Base-by-base conservation (phyloP, 35 echinoderm and acorn worm species). In the Heliocidaris erythrogramma region DNA sequence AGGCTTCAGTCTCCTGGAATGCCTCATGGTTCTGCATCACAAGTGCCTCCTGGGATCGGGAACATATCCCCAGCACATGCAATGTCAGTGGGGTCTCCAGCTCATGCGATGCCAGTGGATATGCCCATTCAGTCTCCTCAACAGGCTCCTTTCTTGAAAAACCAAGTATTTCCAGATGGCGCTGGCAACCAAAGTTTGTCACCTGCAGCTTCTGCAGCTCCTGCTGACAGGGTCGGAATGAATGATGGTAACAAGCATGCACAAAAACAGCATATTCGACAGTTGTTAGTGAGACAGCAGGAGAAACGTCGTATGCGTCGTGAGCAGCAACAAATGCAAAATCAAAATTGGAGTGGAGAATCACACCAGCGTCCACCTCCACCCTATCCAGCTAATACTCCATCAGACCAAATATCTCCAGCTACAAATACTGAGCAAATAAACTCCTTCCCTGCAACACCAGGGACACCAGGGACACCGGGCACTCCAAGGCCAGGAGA, bases 331-430 rank as follows among this genome's bases (percentile, higher is more conserved):
- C 69, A 93, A 59, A 85, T 88, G 86, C 96, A 97, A 49, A 96
- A 96, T 48, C 97, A 95, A 60, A 94, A 94, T 31, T 98, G 97
- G 97, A 92, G 90, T 29, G 94, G 59, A 88, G 97, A 98, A 8
- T 94, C 93, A 60, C 78, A 88, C 11, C 96, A 96, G 29, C 95
- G 95, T 90, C 98, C 98, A 16, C 98, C 98, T 10, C 98, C 98
- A 48, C 98, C 98, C 32, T 99, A 99, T 93, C 98, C 98, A 30
- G 86, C 85, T 93, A 96, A 69, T 94, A 48, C 47, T 31, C 32
- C 31, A 14, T 32, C 94, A 56, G 49, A 50, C 32, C 94, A 95
- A 30, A 59, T 95, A 42, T 59, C 94, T 89, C 85, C 94, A 11
- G 30, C 17, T 89, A 59, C 91, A 50, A 92, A 92, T 59, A 59